These are phyloP conservation scores for Gryllus bimaculatus DNA, from an alignment of 1,140 invertebrate genomes.

Conservation along the genomic window DNA sequence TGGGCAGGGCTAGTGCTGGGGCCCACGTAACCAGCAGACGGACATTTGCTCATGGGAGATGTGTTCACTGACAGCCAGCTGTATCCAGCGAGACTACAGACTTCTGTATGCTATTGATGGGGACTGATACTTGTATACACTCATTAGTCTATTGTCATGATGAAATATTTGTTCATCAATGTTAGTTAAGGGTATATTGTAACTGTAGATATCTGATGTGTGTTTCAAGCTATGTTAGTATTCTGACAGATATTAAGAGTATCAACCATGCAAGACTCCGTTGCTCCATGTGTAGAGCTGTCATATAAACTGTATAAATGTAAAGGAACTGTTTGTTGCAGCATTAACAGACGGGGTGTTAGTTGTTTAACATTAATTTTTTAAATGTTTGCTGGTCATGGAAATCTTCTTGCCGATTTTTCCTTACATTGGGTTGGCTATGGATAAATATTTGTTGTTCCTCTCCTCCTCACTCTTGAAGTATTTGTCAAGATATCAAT, in stretches of 20 bases:
- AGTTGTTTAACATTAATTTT: neutral
- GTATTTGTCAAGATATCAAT: constrained; percentile 10
- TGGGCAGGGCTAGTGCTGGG: neutral
- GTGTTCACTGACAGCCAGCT: constrained; percentile 2
- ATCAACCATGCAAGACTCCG: constrained; percentile 23
- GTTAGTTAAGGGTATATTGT: neutral
- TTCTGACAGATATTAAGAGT: constrained; percentile 11
- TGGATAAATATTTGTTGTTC: constrained; percentile 2
- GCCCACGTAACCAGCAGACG: neutral
- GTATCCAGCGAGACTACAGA: neutral
- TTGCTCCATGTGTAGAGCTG: neutral
- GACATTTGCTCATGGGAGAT: neutral
- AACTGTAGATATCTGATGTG: neutral
- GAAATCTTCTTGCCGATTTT: constrained; percentile 1
- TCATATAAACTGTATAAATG: neutral
- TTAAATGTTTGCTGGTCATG: constrained; percentile 16
- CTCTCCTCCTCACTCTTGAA: constrained; percentile 1
- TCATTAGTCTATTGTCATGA: constrained; percentile 5
- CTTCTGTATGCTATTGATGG: neutral
- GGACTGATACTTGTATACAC: constrained; percentile 4
- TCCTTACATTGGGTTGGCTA: constrained; percentile 11
- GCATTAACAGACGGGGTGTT: constrained; percentile 11
- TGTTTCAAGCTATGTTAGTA: neutral
- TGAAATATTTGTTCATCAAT: neutral
- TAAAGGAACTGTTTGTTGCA: constrained; percentile 9